Conservation (phyloP, 2,888 invertebrate species). For the Bellardia bayeri region DNA sequence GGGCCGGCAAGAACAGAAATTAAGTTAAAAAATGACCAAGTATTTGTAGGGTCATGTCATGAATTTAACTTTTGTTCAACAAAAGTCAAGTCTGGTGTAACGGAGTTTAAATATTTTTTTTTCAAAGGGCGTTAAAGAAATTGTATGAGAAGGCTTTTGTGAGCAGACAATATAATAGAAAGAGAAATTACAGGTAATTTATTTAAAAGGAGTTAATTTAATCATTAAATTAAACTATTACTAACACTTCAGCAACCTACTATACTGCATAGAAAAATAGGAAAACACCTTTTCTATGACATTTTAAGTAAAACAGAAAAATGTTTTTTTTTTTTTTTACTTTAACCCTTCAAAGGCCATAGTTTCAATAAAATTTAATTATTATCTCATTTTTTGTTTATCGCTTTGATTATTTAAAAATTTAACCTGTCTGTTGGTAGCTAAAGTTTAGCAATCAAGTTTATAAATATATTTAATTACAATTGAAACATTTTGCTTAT, state of each 20-base stretch:
- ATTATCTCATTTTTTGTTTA: not conserved
- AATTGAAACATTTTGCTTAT: not conserved
- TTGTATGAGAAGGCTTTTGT: slow-evolving; percentile 23
- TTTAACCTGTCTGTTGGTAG: not conserved
- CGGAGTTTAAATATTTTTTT: not conserved
- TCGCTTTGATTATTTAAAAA: not conserved
- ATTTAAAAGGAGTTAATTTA: slow-evolving; percentile 73
- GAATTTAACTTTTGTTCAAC: slow-evolving; percentile 65
- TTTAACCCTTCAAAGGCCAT: not conserved
- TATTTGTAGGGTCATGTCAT: slow-evolving; percentile 71
- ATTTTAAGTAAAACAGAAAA: not conserved
- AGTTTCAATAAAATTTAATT: not conserved
- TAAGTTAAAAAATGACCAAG: slow-evolving; percentile 41
- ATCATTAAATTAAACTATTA: slow-evolving; percentile 73
- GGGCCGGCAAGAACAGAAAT: slow-evolving; percentile 1
- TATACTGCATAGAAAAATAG: slow-evolving; percentile 10
- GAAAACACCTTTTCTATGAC: not conserved
- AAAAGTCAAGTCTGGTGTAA: slow-evolving; percentile 35
- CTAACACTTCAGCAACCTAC: slow-evolving; percentile 54
- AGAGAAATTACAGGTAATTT: slow-evolving; percentile 71
- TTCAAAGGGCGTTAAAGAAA: slow-evolving; percentile 65
- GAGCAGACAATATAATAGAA: slow-evolving; percentile 4
- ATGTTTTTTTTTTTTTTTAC: not conserved
- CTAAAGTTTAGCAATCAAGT: not conserved
- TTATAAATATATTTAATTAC: slow-evolving; percentile 9